Evolutionary conservation across 2,797 vertebrate species (phyloP).

Genomic region (Columba guinea): DNA sequence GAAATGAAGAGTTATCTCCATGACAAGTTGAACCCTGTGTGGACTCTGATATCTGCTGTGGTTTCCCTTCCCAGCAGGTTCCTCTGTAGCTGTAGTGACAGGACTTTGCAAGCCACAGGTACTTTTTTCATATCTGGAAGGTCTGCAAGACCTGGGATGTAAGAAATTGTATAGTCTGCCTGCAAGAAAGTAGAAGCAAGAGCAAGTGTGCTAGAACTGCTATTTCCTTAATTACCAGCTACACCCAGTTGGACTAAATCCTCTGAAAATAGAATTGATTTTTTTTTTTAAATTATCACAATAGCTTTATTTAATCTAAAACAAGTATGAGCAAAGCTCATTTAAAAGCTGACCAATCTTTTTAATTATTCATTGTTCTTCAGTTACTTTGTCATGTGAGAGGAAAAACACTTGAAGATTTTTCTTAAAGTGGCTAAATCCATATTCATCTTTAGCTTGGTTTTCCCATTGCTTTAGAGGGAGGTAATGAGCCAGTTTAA

Average conservation of each 20-base stretch:
- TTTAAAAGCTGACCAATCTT: conserved; percentile 43
- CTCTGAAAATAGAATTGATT: conserved; percentile 39
- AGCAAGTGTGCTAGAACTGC: background rate
- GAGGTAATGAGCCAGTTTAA: background rate
- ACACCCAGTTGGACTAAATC: background rate
- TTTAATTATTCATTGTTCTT: conserved; percentile 50
- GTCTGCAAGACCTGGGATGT: background rate
- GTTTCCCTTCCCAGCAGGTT: background rate
- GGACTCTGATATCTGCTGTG: background rate
- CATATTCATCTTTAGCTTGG: conserved; percentile 14
- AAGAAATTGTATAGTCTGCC: background rate
- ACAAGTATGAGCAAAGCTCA: conserved; percentile 1
- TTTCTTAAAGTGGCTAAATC: conserved; percentile 1
- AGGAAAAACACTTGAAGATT: background rate
- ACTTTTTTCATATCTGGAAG: background rate
- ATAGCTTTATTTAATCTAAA: conserved; percentile 31
- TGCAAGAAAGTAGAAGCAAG: background rate
- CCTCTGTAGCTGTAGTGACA: background rate
- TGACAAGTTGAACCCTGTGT: background rate
- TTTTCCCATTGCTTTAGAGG: background rate
- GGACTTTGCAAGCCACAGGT: background rate
- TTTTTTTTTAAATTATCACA: conserved; percentile 47
- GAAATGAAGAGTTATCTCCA: background rate
- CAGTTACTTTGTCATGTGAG: conserved; percentile 1
- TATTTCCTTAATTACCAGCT: conserved; percentile 32